These are phyloP conservation scores for Phytoseiulus persimilis DNA, from an alignment of 2,888 invertebrate genomes.

Conservation along the genomic window DNA sequence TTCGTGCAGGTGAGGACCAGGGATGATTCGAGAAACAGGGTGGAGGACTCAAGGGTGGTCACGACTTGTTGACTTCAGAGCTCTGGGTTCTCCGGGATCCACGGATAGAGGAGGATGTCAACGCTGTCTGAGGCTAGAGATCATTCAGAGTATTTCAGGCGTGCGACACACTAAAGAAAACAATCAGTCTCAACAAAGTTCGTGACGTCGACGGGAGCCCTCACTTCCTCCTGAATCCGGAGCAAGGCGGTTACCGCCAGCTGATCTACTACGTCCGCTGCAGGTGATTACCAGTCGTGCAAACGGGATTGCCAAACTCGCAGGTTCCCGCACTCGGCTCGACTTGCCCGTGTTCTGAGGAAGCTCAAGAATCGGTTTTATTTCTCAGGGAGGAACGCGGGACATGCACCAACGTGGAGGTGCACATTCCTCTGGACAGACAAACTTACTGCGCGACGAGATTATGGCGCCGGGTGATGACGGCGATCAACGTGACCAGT, in stretches of 20 bases:
- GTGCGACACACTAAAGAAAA: not conserved
- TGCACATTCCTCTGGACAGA: not conserved
- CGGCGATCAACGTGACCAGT: constrained; percentile 15
- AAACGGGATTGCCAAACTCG: too few species aligned
- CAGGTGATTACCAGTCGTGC: not conserved
- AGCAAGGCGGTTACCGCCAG: constrained; percentile 19
- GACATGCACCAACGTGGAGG: constrained; percentile 14
- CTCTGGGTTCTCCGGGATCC: not conserved
- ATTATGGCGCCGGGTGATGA: constrained; percentile 29
- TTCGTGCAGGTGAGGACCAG: constrained; percentile 21
- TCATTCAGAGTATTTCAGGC: constrained; percentile 38
- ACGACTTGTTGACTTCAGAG: not conserved
- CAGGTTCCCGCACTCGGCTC: too few species aligned
- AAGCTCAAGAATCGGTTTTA: too few species aligned
- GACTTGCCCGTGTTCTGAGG: too few species aligned
- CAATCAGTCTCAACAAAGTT: constrained; percentile 10
- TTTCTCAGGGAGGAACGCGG: constrained; percentile 12
- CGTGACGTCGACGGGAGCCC: not conserved
- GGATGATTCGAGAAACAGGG: not conserved
- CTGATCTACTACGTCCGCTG: constrained; percentile 17
- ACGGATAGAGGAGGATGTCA: not conserved
- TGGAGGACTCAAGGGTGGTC: not conserved
- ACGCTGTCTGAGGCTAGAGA: constrained; percentile 28
- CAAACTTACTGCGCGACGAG: constrained; percentile 8
- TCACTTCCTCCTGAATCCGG: constrained; percentile 14